A percentile compares a stretch with the other conserved stretches of the same genome.
phyloP scores from a whole-genome alignment of 2,888 invertebrate species.

The Pheosia gnoma region DNA sequence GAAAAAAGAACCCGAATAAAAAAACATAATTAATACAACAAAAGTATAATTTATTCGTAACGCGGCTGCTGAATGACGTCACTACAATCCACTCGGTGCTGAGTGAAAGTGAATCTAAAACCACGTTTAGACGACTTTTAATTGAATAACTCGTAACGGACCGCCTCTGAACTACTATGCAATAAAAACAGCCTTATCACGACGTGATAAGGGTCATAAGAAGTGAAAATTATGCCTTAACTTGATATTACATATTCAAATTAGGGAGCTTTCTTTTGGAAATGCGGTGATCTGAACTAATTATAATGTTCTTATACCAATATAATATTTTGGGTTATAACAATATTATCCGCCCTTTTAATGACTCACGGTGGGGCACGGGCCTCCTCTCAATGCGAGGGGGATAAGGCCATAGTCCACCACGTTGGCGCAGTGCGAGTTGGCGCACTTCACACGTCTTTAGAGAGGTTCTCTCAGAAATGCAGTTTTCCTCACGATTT shows the following conservation, averaged over 20 bases:
- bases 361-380: too few species aligned
- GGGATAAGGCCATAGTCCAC: too few species aligned
- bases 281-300: neutral
- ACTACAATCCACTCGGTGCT: slow-evolving; percentile 14
- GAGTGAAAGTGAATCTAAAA: slow-evolving; percentile 44
- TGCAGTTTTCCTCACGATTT: too few species aligned
- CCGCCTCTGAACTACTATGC: neutral
- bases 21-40: neutral
- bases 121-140: slow-evolving; percentile 32
- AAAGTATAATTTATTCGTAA: neutral
- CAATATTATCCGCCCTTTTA: too few species aligned
- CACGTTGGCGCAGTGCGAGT: too few species aligned
- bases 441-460: too few species aligned
- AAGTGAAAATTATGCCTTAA: slow-evolving; percentile 7
- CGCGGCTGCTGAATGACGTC: slow-evolving; percentile 21
- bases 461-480: too few species aligned
- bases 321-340: neutral
- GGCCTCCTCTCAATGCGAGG: too few species aligned
- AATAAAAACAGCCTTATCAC: slow-evolving; percentile 15
- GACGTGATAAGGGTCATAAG: slow-evolving; percentile 12
- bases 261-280: slow-evolving; percentile 31
- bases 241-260: slow-evolving; percentile 34
- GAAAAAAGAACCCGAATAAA: too few species aligned
- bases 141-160: slow-evolving; percentile 23
- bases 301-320: neutral